phyloP scores from a whole-genome alignment of 2,888 invertebrate genomes.

The Calliphora vomitoria region DNA sequence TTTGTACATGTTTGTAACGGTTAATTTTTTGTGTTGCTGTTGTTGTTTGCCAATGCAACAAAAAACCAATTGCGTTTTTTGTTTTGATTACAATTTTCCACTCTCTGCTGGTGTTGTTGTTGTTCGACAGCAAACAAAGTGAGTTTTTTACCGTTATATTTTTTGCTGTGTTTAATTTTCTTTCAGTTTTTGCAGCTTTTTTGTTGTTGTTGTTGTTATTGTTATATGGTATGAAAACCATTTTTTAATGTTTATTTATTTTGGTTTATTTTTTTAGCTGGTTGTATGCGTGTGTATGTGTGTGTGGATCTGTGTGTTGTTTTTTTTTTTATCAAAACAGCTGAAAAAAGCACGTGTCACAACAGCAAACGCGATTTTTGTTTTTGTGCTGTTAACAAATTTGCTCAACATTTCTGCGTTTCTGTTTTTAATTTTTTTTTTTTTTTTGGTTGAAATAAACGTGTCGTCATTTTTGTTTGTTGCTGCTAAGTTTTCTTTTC shows the following conservation, averaged over 20 bases:
- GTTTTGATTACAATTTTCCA: constrained; percentile 73
- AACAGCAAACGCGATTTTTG: constrained; percentile 75
- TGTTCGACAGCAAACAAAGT: constrained; percentile 13
- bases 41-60: constrained; percentile 32
- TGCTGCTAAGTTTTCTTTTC: constrained; percentile 38
- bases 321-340: constrained; percentile 81
- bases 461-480: constrained; percentile 61
- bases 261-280: constrained; percentile 48
- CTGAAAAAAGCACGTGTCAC: constrained; percentile 84
- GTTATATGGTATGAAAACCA: no score
- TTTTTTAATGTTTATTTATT: constrained; percentile 68
- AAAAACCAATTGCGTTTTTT: constrained; percentile 63
- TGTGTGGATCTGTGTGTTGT: constrained; percentile 55
- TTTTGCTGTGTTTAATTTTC: constrained; percentile 58
- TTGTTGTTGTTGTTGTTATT: constrained; percentile 8
- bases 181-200: constrained; percentile 58
- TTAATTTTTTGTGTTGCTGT: constrained; percentile 36
- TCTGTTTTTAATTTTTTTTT: constrained; percentile 19
- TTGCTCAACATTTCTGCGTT: constrained; percentile 46
- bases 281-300: background rate
- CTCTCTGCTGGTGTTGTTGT: constrained; percentile 52
- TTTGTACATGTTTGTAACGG: constrained; percentile 51
- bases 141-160: constrained; percentile 27
- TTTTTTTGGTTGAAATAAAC: background rate
- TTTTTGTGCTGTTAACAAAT: constrained; percentile 55